Evolutionary conservation across 2,797 vertebrate genomes (phyloP), one percentile per base, ranked within the genome.

Genomic region (Novumbra hubbsi): DNA sequence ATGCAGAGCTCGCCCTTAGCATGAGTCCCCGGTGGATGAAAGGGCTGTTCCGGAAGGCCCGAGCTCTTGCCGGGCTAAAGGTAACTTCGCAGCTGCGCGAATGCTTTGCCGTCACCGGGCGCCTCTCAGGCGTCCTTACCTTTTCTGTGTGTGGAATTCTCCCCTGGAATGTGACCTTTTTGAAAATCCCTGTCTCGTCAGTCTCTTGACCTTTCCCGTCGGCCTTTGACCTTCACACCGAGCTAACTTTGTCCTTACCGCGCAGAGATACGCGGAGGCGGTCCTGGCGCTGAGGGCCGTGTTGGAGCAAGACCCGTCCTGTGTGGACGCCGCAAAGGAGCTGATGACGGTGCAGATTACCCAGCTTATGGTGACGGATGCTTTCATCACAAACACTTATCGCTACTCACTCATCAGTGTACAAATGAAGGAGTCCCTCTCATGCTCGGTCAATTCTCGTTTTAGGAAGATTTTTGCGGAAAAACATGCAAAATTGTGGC

Each of bases 21-120:
- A 88, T 98, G 48, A 83, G 19, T 55, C 95, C 96, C 0, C 85
- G 86, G 15, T 97, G 95, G 95, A 91, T 93, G 80, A 95, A 95
- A 85, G 97, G 96, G 14, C 88, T 93, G 50, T 97, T 95, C 80
- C 92, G 95, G 71, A 95, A 95, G 80, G 97, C 95, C 76, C 93
- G 95, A 76, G 96, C 96, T 0, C 83, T 97, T 70, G 89, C 92
- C 19, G 96, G 96, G 9, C 89, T 98, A 12, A 91, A 97, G 96
- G 96, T 97, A 69, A 9, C 5, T 30, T 75, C 50, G 64, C 64
- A 16, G 49, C 52, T 19, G 14, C 72, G 49, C 12, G 1, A 8
- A 11, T 67, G 52, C 55, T 65, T 72, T 19, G 55, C 2, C 3
- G 8, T 9, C 0, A 11, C 9, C 19, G 52, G 52, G 60, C 77